A percentile compares a stretch with the other conserved stretches of the same genome.
These are phyloP conservation scores for Smittia sp. DNA, from an alignment of 2,888 invertebrate genomes.

Conservation along the genomic window DNA sequence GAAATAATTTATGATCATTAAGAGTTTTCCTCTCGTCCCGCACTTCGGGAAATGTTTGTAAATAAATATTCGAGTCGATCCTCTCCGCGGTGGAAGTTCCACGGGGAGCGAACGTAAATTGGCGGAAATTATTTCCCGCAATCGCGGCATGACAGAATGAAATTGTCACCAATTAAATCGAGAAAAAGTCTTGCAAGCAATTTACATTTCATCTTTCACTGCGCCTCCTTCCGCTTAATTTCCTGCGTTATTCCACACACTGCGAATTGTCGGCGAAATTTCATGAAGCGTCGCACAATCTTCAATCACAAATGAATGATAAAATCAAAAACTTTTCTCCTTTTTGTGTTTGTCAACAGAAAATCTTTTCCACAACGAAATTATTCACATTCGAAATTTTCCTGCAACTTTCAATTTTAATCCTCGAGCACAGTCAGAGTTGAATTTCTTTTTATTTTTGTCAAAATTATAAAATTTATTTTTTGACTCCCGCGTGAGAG, in stretches of 20 bases:
- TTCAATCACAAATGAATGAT: slow-evolving; percentile 7
- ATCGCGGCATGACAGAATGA: too few species aligned
- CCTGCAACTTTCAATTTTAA: not conserved
- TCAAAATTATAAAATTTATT: not conserved
- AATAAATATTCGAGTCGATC: not conserved
- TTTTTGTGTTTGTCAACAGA: slow-evolving; percentile 29
- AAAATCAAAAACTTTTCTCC: not conserved
- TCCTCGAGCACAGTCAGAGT: not conserved
- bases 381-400: too few species aligned
- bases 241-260: not conserved
- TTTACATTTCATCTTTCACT: too few species aligned
- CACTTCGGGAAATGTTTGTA: slow-evolving; percentile 1
- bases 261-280: slow-evolving; percentile 22
- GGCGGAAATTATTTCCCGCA: too few species aligned
- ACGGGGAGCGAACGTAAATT: too few species aligned
- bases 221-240: slow-evolving; percentile 27
- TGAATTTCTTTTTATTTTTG: not conserved
- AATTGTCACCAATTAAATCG: too few species aligned
- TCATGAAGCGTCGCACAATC: not conserved
- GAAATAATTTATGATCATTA: slow-evolving; percentile 16
- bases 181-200: too few species aligned
- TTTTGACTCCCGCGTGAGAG: slow-evolving; percentile 16
- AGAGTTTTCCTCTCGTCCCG: not conserved
- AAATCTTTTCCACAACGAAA: slow-evolving; percentile 1
- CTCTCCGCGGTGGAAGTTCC: too few species aligned